These are phyloP conservation scores for Nerophis lumbriciformis DNA, from an alignment of 2,113 vertebrate genomes.

Conservation along the genomic window DNA sequence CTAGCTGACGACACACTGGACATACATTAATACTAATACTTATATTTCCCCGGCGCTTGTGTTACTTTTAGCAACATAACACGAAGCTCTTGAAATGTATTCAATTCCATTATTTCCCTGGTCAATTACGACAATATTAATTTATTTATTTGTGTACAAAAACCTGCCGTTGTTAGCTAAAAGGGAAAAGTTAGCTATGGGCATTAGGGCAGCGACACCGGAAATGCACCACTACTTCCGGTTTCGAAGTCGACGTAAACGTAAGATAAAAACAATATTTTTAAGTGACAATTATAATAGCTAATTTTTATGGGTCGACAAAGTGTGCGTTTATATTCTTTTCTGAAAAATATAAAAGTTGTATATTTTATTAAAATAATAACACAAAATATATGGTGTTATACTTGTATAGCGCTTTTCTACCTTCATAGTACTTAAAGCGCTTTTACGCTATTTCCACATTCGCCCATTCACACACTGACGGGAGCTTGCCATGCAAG, in stretches of 20 bases:
- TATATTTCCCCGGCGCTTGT: not conserved
- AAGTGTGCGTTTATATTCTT: too few species aligned
- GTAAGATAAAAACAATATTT: not conserved
- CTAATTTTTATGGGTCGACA: too few species aligned
- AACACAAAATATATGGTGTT: too few species aligned
- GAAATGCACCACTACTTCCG: not conserved
- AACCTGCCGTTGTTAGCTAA: not conserved
- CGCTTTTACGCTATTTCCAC: too few species aligned
- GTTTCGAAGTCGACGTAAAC: not conserved
- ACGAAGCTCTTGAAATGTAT: not conserved
- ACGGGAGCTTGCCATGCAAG: too few species aligned
- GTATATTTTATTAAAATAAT: too few species aligned
- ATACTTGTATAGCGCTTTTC: too few species aligned
- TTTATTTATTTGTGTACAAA: conserved; percentile 7
- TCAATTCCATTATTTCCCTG: not conserved
- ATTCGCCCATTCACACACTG: too few species aligned
- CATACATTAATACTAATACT: not conserved
- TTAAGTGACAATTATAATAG: too few species aligned
- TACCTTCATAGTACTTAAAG: too few species aligned
- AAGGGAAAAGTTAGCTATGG: not conserved
- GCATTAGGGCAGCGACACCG: not conserved
- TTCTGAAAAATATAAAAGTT: too few species aligned
- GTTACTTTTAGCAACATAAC: not conserved
- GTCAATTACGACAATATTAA: not conserved
- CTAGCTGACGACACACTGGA: too few species aligned